Percentiles rank a stretch among this genome's conserved stretches.
Evolutionary conservation across 2,888 invertebrate genomes (phyloP).

Genomic region (Perizoma flavofasciatum): DNA sequence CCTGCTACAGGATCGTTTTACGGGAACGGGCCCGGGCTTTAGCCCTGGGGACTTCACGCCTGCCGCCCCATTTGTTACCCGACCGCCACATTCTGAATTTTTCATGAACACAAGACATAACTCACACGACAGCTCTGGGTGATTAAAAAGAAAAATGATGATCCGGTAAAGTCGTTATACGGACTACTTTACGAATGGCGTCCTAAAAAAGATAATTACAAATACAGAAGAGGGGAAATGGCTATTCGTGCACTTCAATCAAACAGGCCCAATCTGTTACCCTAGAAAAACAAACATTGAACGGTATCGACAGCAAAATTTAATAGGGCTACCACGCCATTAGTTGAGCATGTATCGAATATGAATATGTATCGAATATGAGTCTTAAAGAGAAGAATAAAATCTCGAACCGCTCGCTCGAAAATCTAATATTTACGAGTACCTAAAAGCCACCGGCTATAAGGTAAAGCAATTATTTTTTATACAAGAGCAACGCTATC

Average conservation of each 20-base stretch:
- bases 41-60: slow-evolving; percentile 52
- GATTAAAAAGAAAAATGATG: slow-evolving; percentile 32
- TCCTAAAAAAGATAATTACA: slow-evolving; percentile 30
- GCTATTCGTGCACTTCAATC: slow-evolving; percentile 55
- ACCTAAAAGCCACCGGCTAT: slow-evolving; percentile 4
- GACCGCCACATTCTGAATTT: slow-evolving; percentile 54
- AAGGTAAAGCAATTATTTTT: slow-evolving; percentile 1
- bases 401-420: neutral
- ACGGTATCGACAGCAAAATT: slow-evolving; percentile 40
- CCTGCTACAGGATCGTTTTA: slow-evolving; percentile 55
- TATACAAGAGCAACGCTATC: neutral
- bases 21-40: slow-evolving; percentile 40
- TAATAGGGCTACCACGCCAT: slow-evolving; percentile 37
- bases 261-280: slow-evolving; percentile 66
- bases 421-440: neutral
- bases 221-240: slow-evolving; percentile 31
- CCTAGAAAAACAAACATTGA: slow-evolving; percentile 69
- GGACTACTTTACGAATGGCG: slow-evolving; percentile 21
- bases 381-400: neutral
- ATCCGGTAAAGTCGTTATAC: slow-evolving; percentile 23
- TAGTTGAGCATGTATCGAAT: neutral
- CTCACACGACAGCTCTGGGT: slow-evolving; percentile 20
- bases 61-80: slow-evolving; percentile 58
- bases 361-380: neutral
- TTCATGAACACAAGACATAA: slow-evolving; percentile 49